Evolutionary conservation across 2,797 vertebrate species (phyloP).

Genomic region (Delichon dasypus): DNA sequence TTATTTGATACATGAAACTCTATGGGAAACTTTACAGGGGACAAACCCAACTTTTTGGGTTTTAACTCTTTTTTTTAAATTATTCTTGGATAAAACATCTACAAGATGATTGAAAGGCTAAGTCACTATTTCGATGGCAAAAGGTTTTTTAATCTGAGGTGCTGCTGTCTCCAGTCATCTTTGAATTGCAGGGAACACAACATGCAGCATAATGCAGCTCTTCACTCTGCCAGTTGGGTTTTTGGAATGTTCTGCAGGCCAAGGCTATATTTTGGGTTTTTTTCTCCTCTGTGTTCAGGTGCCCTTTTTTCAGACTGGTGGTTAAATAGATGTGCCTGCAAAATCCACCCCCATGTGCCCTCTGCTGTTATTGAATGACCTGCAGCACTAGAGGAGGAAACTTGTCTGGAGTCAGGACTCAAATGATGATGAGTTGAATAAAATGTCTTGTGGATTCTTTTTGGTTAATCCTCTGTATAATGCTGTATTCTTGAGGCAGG

Average conservation of each 20-base stretch:
- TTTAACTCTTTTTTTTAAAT: constrained; percentile 66
- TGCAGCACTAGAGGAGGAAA: background rate
- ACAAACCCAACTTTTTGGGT: constrained; percentile 64
- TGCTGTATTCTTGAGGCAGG: background rate
- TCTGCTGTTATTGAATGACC: background rate
- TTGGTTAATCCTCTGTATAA: background rate
- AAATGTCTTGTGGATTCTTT: constrained; percentile 26
- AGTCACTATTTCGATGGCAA: background rate
- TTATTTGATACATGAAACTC: constrained; percentile 65
- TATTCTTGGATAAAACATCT: constrained; percentile 59
- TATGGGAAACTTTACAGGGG: constrained; percentile 64
- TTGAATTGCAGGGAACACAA: background rate
- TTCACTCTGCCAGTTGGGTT: background rate
- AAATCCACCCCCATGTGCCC: background rate
- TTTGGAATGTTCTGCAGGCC: background rate
- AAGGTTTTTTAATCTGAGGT: background rate
- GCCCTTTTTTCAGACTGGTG: background rate
- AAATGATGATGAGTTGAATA: background rate
- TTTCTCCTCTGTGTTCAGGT: background rate
- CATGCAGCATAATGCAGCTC: background rate
- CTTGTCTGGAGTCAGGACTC: background rate
- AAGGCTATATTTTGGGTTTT: background rate
- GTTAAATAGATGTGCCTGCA: background rate
- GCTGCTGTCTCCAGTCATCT: background rate
- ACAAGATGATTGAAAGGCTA: constrained; percentile 34